Evolutionary conservation across 2,797 vertebrate species (phyloP).

Genomic region (Sylvilagus floridanus): DNA sequence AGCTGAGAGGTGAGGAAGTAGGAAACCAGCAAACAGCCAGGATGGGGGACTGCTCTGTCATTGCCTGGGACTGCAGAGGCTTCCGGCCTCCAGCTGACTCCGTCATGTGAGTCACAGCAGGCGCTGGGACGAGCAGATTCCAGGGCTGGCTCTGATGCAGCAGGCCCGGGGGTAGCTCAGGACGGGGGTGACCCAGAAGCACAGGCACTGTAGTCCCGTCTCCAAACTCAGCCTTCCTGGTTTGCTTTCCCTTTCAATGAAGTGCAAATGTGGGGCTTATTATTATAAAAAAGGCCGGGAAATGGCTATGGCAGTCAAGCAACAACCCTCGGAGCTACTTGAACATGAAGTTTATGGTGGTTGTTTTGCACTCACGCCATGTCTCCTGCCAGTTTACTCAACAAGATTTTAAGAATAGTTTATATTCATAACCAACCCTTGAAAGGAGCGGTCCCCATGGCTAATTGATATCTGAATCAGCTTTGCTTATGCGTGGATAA

Average conservation of each 20-base stretch:
- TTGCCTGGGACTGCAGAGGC: neutral
- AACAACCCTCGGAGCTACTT: neutral
- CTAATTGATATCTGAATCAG: constrained; percentile 1
- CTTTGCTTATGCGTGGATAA: neutral
- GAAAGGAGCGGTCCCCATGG: neutral
- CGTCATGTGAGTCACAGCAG: accelerated
- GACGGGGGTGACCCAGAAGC: neutral
- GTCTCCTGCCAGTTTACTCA: neutral
- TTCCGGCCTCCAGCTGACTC: accelerated
- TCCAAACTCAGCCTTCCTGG: neutral
- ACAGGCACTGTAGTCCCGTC: neutral
- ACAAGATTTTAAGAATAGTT: constrained; percentile 15
- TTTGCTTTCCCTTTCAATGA: neutral
- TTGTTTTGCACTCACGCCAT: neutral
- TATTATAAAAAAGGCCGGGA: neutral
- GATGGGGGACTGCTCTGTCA: neutral
- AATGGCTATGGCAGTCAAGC: neutral
- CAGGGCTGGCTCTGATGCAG: accelerated
- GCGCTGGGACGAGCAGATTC: neutral
- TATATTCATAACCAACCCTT: neutral
- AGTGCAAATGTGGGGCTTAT: neutral
- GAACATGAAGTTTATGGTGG: neutral
- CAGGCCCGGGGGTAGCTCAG: neutral
- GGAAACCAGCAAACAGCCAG: neutral
- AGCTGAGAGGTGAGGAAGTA: neutral